Conservation (phyloP, 2,888 invertebrate genomes). For the Nebria salina region DNA sequence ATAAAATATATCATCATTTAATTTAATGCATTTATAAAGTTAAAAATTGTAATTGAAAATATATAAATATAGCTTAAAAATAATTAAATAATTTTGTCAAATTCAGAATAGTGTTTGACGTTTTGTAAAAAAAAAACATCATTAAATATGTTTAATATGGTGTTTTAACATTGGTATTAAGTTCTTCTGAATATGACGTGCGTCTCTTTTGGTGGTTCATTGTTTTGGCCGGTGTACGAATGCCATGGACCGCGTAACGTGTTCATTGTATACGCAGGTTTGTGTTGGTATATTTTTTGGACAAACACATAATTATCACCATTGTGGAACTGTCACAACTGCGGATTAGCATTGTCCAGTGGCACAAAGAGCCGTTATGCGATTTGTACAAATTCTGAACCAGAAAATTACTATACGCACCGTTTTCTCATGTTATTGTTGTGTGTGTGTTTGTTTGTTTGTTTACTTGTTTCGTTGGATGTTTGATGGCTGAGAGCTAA, state of each 20-base stretch:
- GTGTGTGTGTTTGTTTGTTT: not conserved
- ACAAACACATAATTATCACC: slow-evolving; percentile 61
- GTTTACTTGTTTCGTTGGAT: not conserved
- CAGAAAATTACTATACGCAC: slow-evolving; percentile 42
- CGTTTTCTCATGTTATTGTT: slow-evolving; percentile 13
- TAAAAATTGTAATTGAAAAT: too few relatives aligned
- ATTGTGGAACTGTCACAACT: slow-evolving; percentile 63
- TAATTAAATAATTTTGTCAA: too few relatives aligned
- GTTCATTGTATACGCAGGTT: slow-evolving; percentile 50
- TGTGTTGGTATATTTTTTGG: slow-evolving; percentile 55
- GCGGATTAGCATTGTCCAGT: slow-evolving; percentile 58
- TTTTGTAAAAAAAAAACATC: too few relatives aligned
- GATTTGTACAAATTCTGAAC: slow-evolving; percentile 46
- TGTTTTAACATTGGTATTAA: too few relatives aligned
- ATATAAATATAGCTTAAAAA: too few relatives aligned
- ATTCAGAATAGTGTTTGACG: too few relatives aligned
- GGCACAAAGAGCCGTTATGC: slow-evolving; percentile 41
- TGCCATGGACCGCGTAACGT: slow-evolving; percentile 36
- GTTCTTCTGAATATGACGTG: too few relatives aligned
- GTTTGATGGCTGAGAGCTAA: slow-evolving; percentile 2
- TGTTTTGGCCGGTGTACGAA: not conserved
- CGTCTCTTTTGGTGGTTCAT: not conserved
- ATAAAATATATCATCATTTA: too few relatives aligned
- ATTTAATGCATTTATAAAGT: too few relatives aligned
- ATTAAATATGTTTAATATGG: too few relatives aligned